Evolutionary conservation across 2,888 invertebrate species (phyloP), one percentile per base, ranked within the genome.

Genomic region (Tridacna crocea): DNA sequence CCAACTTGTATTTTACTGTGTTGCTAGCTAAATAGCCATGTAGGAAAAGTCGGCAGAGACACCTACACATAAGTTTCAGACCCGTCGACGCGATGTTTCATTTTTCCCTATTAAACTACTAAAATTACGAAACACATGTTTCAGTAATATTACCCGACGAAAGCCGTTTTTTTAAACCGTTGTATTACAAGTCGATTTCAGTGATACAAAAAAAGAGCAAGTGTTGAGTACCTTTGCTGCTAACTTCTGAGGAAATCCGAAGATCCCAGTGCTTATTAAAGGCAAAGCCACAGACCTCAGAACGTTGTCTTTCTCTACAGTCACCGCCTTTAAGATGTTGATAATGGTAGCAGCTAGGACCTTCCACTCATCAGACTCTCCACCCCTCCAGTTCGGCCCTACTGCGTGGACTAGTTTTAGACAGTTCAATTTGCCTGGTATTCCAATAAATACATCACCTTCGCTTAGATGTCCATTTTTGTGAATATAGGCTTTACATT

Each of bases 221-320:
- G 36, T 36, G 3, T 36, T 36, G 36, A 36, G 36, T 75, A 80
- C 78, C 24, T 79, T 79, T 58, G 88, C 84, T 48, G 79, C n/a
- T 10, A 24, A 19, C 11, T 70, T n/a, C 22, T 81, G 19, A 15
- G 90, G 89, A 72, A 82, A 90, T 27, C 87, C 87, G 78, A 87
- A 88, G 17, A 87, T 82, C 12, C 90, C 90, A 6, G 88, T 79
- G 79, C 91, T 87, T 17, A 92, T 80, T 0, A 91, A 88, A 51
- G 92, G 92, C 26, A 91, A 75, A 24, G 91, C 91, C 46, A 92
- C 75, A 8, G 88, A 85, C 13, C 36, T 65, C 11, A 84, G 78
- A 0, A 80, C 60, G 3, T 74, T 68, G 10, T 79, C 48, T 15
- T 81, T 66, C n/a, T 78, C 79, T 8, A 55, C 26, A n/a, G 72